Evolutionary conservation across 1,140 invertebrate genomes (phyloP), one percentile per base, ranked within the genome.

Genomic region (Cydia fagiglandana): DNA sequence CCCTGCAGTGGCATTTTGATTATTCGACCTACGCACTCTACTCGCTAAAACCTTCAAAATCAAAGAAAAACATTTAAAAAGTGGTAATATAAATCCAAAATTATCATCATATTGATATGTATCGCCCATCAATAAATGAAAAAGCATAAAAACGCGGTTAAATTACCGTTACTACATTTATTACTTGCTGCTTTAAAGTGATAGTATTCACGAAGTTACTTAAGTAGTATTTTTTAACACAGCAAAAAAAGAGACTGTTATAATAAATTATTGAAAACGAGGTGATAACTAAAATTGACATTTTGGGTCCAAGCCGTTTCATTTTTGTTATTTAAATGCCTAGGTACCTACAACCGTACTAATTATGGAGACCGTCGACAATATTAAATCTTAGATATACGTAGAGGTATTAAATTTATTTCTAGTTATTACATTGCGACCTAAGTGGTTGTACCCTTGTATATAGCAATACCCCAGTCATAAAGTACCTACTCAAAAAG

Each of bases 401-500:
- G 0, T 34, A 30, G 2, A 4, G 2, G 4, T 30, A 30, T 34
- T 34, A 34, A 34, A 41, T 41, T 41, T 41, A 41, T 41, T 41
- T 41, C 38, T 7, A 41, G 38, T 9, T 10, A 41, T 10, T 10
- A 2, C 7, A 41, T 41, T 41, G 38, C 9, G 38, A 9, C 38
- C 38, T 41, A 41, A 41, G 38, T 41, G 9, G 38, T 41, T 41
- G 38, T 41, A 41, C 38, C 38, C 38, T 9, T 10, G 38, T 41
- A 9, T 9, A 9, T 9, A 47, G 45, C 45, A 70, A 38, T 45
- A 45, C n/a, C n/a, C 64, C 6, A 61, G 50, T 7, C n/a, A 10
- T 70, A 38, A 17, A 38, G 77, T 77, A 15, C n/a, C n/a, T n/a
- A n/a, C 13, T 47, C 45, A 79, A 74, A 74, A 77, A n/a, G 77